Evolutionary conservation across 2,113 vertebrate species (phyloP).

Genomic region (Upupa epops): DNA sequence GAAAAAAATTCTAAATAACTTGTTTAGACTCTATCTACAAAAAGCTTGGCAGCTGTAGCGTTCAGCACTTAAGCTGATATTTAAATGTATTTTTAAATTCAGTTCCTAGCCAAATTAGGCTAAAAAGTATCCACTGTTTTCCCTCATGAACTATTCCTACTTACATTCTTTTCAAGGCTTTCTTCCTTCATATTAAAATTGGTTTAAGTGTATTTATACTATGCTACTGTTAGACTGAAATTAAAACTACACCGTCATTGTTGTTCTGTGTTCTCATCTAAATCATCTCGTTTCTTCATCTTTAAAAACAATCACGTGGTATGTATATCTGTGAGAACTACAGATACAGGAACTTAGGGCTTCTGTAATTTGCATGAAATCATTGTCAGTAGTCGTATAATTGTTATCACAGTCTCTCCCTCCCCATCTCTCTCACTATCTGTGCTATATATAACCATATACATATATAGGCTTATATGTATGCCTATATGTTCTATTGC

Average conservation of each 20-base stretch:
- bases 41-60: not conserved
- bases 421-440: not conserved
- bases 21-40: not conserved
- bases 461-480: not conserved
- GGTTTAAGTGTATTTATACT: not conserved
- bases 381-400: not conserved
- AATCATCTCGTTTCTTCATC: not conserved
- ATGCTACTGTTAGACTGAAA: not conserved
- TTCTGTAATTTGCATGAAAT: not conserved
- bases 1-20: not conserved
- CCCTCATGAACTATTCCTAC: not conserved
- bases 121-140: not conserved
- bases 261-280: not conserved
- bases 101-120: not conserved
- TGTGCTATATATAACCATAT: fast-evolving
- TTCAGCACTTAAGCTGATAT: not conserved
- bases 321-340: not conserved
- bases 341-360: not conserved
- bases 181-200: not conserved
- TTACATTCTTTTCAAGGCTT: not conserved
- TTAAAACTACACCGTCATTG: not conserved
- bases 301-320: not conserved
- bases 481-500: not conserved
- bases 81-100: not conserved
- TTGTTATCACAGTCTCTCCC: not conserved